Evolutionary conservation across 1,140 invertebrate genomes (phyloP), one percentile per base, ranked within the genome.

Genomic region (Saccostrea glomerata): DNA sequence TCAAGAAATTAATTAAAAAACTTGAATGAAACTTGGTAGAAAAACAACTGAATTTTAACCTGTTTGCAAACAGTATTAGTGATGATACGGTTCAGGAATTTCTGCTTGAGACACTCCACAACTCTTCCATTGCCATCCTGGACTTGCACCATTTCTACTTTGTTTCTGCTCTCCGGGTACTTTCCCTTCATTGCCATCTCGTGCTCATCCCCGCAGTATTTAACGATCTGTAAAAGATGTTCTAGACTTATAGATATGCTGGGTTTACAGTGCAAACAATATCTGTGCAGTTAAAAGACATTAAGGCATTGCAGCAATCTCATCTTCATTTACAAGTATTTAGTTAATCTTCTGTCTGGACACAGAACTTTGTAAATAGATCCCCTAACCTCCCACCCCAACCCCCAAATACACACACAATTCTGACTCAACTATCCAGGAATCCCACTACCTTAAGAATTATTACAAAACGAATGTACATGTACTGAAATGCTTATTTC

Each of bases 31-130:
- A 47, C 47, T 47, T 47, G 47, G 9, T 7, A 47, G 47, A 47
- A 47, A 47, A 7, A 47, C 47, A 47, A 47, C n/a, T 17, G 20
- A 47, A 86, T 13, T 5, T 66, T 63, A 56, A 86, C 85, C 86
- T 89, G 85, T 85, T 82, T 89, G 84, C 83, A 89, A 2, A 66
- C 54, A 58, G 3, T 20, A 77, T 47, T 36, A 30, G 12, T 83
- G 25, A 87, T 87, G 17, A 90, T 58, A 6, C 96, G 97, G 92
- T 96, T 96, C 87, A 96, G 95, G 89, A 98, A 97, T 90, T 96
- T 97, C 93, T 96, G 96, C 95, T 98, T 98, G 15, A 99, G 95
- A 95, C 98, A 99, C 95, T 99, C 98, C 94, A 98, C 97, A 0
- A 97, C 96, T 77, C 92, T 92, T 17, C 96, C 96, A 15, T 93